These are phyloP conservation scores for Montipora sp. DNA, from an alignment of 64 coral and sea anemone genomes.

Conservation along the genomic window DNA sequence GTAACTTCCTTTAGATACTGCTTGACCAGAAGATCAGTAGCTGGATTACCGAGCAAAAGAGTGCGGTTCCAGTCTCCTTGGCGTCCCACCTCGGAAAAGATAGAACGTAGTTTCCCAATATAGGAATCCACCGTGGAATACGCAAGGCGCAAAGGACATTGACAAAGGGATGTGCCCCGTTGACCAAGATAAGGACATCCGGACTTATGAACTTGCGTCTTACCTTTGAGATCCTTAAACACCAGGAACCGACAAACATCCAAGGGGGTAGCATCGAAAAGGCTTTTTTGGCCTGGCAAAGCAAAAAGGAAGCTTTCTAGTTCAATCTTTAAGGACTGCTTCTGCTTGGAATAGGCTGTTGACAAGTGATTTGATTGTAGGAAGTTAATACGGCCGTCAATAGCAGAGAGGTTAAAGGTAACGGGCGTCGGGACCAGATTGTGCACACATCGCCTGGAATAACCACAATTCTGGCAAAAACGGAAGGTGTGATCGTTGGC, in stretches of 20 bases:
- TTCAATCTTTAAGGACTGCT: slow-evolving; percentile 6
- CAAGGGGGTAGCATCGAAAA: slow-evolving; percentile 30
- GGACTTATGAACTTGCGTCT: slow-evolving; percentile 31
- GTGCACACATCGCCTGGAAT: neutral
- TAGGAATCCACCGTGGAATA: slow-evolving; percentile 59
- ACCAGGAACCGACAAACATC: slow-evolving; percentile 47
- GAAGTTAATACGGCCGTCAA: too few relatives aligned
- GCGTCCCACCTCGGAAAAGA: slow-evolving; percentile 3
- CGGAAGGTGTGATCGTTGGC: slow-evolving; percentile 38
- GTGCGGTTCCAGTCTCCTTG: slow-evolving; percentile 23
- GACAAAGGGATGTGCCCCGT: too few relatives aligned
- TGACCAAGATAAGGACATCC: slow-evolving; percentile 33
- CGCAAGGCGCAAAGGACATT: neutral
- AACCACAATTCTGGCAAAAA: slow-evolving; percentile 63
- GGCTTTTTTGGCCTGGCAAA: slow-evolving; percentile 8
- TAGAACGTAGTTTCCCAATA: slow-evolving; percentile 44
- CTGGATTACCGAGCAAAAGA: neutral
- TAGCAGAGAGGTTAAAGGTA: slow-evolving; percentile 28
- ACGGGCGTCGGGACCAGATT: too few relatives aligned
- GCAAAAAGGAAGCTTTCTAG: slow-evolving; percentile 11
- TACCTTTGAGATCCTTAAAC: slow-evolving; percentile 46
- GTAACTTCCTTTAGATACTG: neutral
- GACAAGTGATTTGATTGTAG: too few relatives aligned
- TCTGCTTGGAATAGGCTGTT: too few relatives aligned
- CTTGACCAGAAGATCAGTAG: neutral